These are phyloP conservation scores for Brachionichthys hirsutus DNA, from an alignment of 2,113 vertebrate genomes.

Conservation along the genomic window DNA sequence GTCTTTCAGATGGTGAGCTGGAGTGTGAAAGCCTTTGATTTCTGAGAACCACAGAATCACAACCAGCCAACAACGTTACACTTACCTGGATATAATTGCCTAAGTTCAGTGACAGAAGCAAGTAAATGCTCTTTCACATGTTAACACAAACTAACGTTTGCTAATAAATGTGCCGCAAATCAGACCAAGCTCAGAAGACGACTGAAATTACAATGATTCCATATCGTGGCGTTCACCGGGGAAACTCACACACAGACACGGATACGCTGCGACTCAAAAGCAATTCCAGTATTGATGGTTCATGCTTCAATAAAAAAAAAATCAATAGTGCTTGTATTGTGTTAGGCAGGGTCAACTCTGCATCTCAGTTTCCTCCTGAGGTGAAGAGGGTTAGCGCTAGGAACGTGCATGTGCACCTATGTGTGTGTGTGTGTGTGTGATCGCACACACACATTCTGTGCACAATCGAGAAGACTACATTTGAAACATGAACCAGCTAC, in stretches of 20 bases:
- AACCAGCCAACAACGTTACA: too few relatives aligned
- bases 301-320: slow-evolving; percentile 68
- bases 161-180: neutral
- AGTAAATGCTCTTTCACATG: too few relatives aligned
- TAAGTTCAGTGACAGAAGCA: too few relatives aligned
- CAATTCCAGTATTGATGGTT: slow-evolving; percentile 70
- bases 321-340: slow-evolving; percentile 69
- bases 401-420: neutral
- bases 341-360: slow-evolving; percentile 68
- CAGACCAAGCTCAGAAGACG: slow-evolving; percentile 24
- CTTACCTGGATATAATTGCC: too few relatives aligned
- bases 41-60: too few relatives aligned
- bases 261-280: slow-evolving; percentile 58
- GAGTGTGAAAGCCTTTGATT: too few relatives aligned
- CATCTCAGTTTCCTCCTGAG: slow-evolving; percentile 72
- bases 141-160: neutral
- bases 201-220: slow-evolving; percentile 26
- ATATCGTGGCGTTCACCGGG: neutral
- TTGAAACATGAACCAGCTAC: neutral
- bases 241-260: slow-evolving; percentile 33
- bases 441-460: neutral
- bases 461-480: neutral
- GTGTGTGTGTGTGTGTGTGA: neutral
- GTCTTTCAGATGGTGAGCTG: too few relatives aligned
- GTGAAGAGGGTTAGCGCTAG: slow-evolving; percentile 27